phyloP scores from a whole-genome alignment of 2,113 vertebrate genomes.

The Rissa tridactyla region DNA sequence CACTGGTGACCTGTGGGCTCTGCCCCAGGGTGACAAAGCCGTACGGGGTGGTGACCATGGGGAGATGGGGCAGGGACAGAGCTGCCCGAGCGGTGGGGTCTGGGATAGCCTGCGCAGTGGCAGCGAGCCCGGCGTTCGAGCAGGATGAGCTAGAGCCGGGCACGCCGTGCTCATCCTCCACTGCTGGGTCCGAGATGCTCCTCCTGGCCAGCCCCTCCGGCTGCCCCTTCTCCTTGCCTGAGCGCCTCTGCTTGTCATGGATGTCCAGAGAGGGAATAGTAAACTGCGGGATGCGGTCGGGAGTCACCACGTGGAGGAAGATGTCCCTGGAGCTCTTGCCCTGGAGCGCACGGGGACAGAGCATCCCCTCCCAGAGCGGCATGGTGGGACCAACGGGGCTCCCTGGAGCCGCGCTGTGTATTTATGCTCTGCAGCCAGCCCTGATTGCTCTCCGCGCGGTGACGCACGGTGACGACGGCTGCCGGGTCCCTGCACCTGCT shows the following conservation, averaged over 20 bases:
- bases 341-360: not conserved
- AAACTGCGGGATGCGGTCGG: slow-evolving; percentile 76
- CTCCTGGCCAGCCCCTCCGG: not conserved
- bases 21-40: slow-evolving; percentile 77
- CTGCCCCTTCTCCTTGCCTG: not conserved
- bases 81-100: slow-evolving; percentile 62
- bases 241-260: not conserved
- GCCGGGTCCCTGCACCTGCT: not conserved
- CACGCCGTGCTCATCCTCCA: not conserved
- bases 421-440: not conserved
- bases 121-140: fast-evolving
- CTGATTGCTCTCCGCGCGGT: not conserved
- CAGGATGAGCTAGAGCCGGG: not conserved
- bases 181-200: slow-evolving; percentile 13
- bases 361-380: not conserved
- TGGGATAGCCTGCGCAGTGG: not conserved
- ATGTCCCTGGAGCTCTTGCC: not conserved
- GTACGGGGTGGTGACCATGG: slow-evolving; percentile 71
- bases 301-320: slow-evolving; percentile 70
- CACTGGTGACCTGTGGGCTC: slow-evolving; percentile 76
- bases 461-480: not conserved
- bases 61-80: slow-evolving; percentile 76
- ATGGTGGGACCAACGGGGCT: not conserved
- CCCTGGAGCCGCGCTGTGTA: not conserved
- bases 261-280: slow-evolving; percentile 73